These are phyloP conservation scores for Andrena cerasifolii DNA, from an alignment of 1,140 invertebrate genomes.

Conservation along the genomic window DNA sequence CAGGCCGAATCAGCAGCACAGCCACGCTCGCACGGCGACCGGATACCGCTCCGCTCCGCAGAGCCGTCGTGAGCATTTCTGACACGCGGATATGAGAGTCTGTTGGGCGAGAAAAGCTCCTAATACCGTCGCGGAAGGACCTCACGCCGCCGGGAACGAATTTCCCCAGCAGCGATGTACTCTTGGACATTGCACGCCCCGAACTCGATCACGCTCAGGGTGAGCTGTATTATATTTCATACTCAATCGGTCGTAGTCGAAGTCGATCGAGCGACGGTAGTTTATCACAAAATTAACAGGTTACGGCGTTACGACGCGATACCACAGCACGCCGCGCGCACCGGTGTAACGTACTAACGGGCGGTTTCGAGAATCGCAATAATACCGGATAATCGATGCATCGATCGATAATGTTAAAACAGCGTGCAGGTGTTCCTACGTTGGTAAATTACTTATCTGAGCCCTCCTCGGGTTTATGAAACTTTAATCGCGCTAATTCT, in stretches of 20 bases:
- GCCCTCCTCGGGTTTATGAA: not conserved
- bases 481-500: not conserved
- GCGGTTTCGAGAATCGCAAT: not conserved
- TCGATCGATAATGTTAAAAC: not conserved
- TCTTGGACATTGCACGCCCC: conserved; percentile 1
- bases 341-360: too few species aligned
- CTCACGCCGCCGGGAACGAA: conserved; percentile 18
- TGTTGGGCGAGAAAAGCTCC: conserved; percentile 44
- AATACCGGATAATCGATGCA: not conserved
- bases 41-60: conserved; percentile 42
- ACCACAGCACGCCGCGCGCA: too few species aligned
- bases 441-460: too few species aligned
- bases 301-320: too few species aligned
- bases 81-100: conserved; percentile 43
- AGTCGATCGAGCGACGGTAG: not conserved
- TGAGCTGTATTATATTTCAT: conserved; percentile 47
- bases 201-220: conserved; percentile 41
- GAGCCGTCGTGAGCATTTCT: conserved; percentile 52
- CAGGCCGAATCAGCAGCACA: conserved; percentile 25
- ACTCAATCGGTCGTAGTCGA: conserved; percentile 28
- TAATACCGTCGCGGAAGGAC: conserved; percentile 10
- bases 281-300: not conserved
- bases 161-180: conserved; percentile 41
- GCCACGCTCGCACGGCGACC: conserved; percentile 43
- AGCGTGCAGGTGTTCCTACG: not conserved